Conservation (phyloP, 2,888 invertebrate genomes). For the Lasioglossum figueresi region DNA sequence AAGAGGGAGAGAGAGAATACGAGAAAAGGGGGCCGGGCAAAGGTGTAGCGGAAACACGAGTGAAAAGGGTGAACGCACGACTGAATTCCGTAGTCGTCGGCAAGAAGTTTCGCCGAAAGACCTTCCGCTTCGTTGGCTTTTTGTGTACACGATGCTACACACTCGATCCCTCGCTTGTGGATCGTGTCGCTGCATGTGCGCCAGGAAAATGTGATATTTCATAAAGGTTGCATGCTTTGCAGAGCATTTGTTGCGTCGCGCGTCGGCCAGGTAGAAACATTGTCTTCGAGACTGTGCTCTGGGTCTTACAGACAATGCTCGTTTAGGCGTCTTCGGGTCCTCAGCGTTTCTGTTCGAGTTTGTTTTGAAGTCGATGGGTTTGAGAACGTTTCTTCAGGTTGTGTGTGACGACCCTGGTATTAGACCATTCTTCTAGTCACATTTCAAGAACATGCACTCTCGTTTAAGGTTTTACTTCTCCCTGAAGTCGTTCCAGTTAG, state of each 20-base stretch:
- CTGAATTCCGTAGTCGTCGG: slow-evolving; percentile 23
- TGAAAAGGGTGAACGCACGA: slow-evolving; percentile 31
- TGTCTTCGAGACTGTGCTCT: neutral
- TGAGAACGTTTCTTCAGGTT: neutral
- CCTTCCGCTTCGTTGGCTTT: slow-evolving; percentile 5
- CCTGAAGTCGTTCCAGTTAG: no score
- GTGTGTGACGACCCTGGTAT: no score
- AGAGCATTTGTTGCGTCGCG: neutral
- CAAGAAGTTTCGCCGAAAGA: neutral
- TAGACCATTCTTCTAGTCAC: no score
- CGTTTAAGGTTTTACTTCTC: no score
- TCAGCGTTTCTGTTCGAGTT: neutral
- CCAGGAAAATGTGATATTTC: neutral
- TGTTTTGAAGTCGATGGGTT: neutral
- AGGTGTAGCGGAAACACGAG: slow-evolving; percentile 19
- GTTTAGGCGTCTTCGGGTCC: neutral
- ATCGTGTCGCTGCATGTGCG: neutral
- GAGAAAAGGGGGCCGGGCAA: slow-evolving; percentile 13
- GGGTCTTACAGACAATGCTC: neutral
- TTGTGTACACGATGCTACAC: slow-evolving; percentile 4
- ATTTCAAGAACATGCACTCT: no score
- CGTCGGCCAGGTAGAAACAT: neutral
- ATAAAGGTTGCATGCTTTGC: neutral
- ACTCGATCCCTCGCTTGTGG: neutral
- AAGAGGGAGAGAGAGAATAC: slow-evolving; percentile 35